These are phyloP conservation scores for Phlogophora meticulosa DNA, from an alignment of 2,888 invertebrate species.

Conservation along the genomic window DNA sequence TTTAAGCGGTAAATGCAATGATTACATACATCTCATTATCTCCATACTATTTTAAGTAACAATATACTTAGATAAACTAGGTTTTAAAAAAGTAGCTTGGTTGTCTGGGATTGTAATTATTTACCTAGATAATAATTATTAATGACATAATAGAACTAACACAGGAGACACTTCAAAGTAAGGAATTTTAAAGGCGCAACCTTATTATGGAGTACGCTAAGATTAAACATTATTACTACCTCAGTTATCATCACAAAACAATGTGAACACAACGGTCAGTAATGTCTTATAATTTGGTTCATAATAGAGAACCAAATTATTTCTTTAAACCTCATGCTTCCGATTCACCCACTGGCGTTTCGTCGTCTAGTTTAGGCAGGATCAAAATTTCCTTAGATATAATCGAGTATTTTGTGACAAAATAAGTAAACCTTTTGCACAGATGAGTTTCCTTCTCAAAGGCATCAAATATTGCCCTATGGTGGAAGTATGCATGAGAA, in stretches of 20 bases:
- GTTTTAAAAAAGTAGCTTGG: slow-evolving; percentile 18
- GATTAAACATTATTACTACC: slow-evolving; percentile 30
- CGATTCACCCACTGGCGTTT: slow-evolving; percentile 90
- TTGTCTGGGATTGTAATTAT: slow-evolving; percentile 18
- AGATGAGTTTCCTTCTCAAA: slow-evolving; percentile 99
- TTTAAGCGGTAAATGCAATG: slow-evolving; percentile 53
- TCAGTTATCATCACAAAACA: slow-evolving; percentile 52
- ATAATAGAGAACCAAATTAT: slow-evolving; percentile 60
- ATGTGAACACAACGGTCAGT: slow-evolving; percentile 56
- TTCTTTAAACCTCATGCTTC: slow-evolving; percentile 83
- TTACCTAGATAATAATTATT: slow-evolving; percentile 10
- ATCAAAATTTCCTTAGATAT: slow-evolving; percentile 99
- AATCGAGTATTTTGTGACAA: slow-evolving; percentile 99
- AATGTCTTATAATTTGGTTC: slow-evolving; percentile 57
- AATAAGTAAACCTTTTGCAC: slow-evolving; percentile 98
- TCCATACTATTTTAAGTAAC: slow-evolving; percentile 27
- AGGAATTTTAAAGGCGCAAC: slow-evolving; percentile 29
- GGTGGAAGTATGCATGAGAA: slow-evolving; percentile 99
- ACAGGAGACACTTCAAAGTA: slow-evolving; percentile 34
- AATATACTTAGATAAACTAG: slow-evolving; percentile 27
- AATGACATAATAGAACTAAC: slow-evolving; percentile 12
- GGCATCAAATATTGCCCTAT: slow-evolving; percentile 98
- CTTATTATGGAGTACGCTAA: slow-evolving; percentile 12
- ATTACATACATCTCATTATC: slow-evolving; percentile 52
- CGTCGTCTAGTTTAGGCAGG: slow-evolving; percentile 98